Percentiles rank a stretch among this genome's conserved stretches.
These are phyloP conservation scores for Eupristina koningsbergeri DNA, from an alignment of 1,140 invertebrate species.

Conservation along the genomic window DNA sequence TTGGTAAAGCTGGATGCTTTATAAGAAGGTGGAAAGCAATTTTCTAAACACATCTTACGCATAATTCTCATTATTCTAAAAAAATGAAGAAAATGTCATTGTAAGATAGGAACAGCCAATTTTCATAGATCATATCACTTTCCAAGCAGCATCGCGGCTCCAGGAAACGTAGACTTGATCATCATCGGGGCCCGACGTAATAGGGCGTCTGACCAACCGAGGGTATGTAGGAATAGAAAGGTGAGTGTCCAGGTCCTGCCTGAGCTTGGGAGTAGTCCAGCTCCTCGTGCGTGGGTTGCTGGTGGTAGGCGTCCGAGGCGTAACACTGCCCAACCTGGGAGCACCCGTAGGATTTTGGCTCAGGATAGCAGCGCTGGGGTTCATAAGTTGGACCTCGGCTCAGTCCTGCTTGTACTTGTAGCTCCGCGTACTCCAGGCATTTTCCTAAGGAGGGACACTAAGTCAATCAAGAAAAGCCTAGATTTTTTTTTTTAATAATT, in stretches of 20 bases:
- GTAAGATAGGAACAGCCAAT: background rate
- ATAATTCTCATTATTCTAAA: background rate
- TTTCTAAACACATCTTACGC: background rate
- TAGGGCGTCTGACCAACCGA: conserved; percentile 67
- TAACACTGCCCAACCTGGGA: conserved; percentile 63
- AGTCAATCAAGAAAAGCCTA: background rate
- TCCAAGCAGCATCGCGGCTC: background rate
- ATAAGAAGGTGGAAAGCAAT: too few relatives aligned
- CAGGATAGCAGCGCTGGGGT: background rate
- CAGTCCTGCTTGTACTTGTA: background rate
- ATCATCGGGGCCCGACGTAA: conserved; percentile 69
- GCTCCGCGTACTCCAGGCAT: conserved; percentile 8
- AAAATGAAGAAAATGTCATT: conserved; percentile 22
- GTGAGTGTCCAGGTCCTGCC: conserved; percentile 14
- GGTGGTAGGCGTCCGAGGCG: conserved; percentile 40
- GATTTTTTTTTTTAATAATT: too few relatives aligned
- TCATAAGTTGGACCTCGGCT: background rate
- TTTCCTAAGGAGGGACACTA: background rate
- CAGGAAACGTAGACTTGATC: background rate
- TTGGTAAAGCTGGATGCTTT: too few relatives aligned
- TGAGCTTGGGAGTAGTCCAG: conserved; percentile 24
- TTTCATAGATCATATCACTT: background rate
- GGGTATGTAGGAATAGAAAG: conserved; percentile 69
- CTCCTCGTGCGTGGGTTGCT: conserved; percentile 35
- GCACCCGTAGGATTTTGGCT: conserved; percentile 60